phyloP scores from a whole-genome alignment of 2,797 vertebrate species.

The Erethizon dorsatum region DNA sequence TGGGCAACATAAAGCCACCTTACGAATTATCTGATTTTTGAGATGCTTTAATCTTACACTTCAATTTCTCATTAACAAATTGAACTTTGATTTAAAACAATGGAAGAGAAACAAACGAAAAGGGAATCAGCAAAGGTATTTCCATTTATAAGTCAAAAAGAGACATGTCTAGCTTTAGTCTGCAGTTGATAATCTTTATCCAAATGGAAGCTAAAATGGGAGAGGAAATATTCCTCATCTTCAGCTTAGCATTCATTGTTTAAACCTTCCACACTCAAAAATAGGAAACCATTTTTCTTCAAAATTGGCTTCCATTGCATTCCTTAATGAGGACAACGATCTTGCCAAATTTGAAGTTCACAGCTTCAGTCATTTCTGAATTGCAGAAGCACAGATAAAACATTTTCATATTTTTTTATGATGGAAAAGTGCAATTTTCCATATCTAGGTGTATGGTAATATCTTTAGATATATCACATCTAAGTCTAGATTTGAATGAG shows the following conservation, averaged over 20 bases:
- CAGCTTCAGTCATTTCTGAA: conserved; percentile 87
- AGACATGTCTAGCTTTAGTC: background rate
- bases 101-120: conserved; percentile 1
- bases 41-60: conserved; percentile 22
- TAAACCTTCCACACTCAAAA: conserved; percentile 81
- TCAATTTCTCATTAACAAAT: conserved; percentile 32
- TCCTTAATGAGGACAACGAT: conserved; percentile 84
- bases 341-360: conserved; percentile 88
- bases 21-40: background rate
- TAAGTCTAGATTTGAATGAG: conserved; percentile 66
- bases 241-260: conserved; percentile 79
- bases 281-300: conserved; percentile 85
- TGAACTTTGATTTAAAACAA: conserved; percentile 37
- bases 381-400: conserved; percentile 85
- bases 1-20: background rate
- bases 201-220: conserved; percentile 61
- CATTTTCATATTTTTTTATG: conserved; percentile 79
- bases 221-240: conserved; percentile 71
- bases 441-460: conserved; percentile 75
- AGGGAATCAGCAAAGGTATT: conserved; percentile 38
- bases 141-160: conserved; percentile 61
- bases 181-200: conserved; percentile 70
- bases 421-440: conserved; percentile 71
- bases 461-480: conserved; percentile 60
- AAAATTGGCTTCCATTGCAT: conserved; percentile 82